Evolutionary conservation across 2,888 invertebrate species (phyloP).

Genomic region (Tachystola acroxantha): DNA sequence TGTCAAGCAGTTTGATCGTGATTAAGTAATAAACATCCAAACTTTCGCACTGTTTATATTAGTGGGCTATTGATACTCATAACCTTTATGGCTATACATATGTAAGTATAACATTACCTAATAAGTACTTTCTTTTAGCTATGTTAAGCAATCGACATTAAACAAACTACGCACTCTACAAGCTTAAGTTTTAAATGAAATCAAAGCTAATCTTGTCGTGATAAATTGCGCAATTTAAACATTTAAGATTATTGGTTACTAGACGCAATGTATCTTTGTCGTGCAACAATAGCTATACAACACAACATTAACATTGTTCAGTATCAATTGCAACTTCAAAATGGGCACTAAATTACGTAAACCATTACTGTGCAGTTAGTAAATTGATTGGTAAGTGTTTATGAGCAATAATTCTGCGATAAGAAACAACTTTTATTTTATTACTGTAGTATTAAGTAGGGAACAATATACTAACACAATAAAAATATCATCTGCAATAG

Average conservation of each 20-base stretch:
- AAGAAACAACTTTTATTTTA: conserved; percentile 23
- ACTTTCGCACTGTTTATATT: too few relatives aligned
- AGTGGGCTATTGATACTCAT: too few relatives aligned
- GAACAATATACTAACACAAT: conserved; percentile 19
- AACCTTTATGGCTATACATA: too few relatives aligned
- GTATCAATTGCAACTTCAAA: conserved; percentile 66
- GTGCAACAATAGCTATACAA: conserved; percentile 53
- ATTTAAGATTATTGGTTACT: conserved; percentile 59
- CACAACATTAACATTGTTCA: conserved; percentile 41
- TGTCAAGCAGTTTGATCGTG: too few relatives aligned
- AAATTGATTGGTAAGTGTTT: conserved; percentile 62
- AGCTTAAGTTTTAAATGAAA: conserved; percentile 35
- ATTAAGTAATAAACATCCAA: too few relatives aligned
- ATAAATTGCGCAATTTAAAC: conserved; percentile 63
- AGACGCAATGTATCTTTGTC: conserved; percentile 65
- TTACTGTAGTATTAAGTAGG: conserved; percentile 17
- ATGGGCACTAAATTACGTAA: conserved; percentile 68
- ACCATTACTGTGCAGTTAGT: conserved; percentile 52
- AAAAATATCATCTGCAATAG: conserved; percentile 15
- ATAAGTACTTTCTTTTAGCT: too few relatives aligned
- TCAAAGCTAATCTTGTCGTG: conserved; percentile 49
- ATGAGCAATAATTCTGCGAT: conserved; percentile 59
- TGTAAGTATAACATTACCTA: too few relatives aligned
- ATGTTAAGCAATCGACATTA: too few relatives aligned
- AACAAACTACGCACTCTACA: too few relatives aligned